Conservation (phyloP, 2,888 invertebrate genomes). For the Rosalia funebris region DNA sequence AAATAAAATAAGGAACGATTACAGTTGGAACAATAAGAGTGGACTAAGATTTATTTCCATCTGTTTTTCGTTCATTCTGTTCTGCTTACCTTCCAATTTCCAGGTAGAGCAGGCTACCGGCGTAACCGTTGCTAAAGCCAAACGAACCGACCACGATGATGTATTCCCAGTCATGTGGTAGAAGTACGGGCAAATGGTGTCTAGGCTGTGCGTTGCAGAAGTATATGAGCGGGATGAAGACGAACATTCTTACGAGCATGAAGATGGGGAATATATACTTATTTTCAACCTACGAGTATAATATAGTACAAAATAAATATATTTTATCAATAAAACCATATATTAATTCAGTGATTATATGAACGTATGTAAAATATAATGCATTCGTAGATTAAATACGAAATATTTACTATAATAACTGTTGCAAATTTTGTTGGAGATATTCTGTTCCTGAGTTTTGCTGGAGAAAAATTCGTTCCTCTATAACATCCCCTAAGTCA, state of each 20-base stretch:
- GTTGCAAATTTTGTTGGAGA: too few species aligned
- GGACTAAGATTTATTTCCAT: neutral
- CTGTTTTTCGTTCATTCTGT: neutral
- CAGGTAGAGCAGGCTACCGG: slow-evolving; percentile 1
- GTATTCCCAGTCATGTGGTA: slow-evolving; percentile 7
- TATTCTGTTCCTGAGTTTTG: too few species aligned
- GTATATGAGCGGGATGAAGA: slow-evolving; percentile 7
- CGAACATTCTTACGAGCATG: neutral
- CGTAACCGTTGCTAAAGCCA: neutral
- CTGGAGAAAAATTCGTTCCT: too few species aligned
- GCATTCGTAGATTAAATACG: too few species aligned
- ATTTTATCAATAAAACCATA: too few species aligned
- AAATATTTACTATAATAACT: too few species aligned
- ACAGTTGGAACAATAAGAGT: neutral
- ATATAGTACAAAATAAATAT: too few species aligned
- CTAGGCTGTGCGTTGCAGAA: slow-evolving; percentile 24
- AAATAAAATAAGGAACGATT: too few species aligned
- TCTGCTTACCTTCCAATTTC: slow-evolving; percentile 7
- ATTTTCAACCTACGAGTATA: neutral
- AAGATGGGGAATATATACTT: neutral
- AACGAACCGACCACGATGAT: slow-evolving; percentile 5
- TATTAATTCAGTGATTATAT: too few species aligned
- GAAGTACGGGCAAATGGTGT: slow-evolving; percentile 14
- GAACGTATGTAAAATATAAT: too few species aligned
- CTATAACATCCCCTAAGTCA: too few species aligned